Evolutionary conservation across 2,113 vertebrate genomes (phyloP), one percentile per base, ranked within the genome.

Genomic region (Vidua macroura): DNA sequence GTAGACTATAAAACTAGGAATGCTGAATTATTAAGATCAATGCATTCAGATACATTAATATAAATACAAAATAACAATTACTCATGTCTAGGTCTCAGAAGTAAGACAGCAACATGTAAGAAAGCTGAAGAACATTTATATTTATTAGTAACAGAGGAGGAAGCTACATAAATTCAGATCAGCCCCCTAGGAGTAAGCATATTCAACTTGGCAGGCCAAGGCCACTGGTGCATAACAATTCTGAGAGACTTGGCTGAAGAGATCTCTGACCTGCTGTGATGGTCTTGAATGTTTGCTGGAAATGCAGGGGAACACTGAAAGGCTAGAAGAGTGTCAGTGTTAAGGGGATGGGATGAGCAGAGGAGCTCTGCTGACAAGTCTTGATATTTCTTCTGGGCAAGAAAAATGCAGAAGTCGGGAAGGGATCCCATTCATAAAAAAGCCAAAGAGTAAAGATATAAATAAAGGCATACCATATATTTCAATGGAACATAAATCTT

Each of bases 81-180:
- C 39, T 95, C 41, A 63, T 53, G 48, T 64, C 60, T 77, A 68
- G 27, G 73, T 63, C 83, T 91, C 94, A 84, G 83, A 95, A 93
- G 83, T 84, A 44, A 92, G 83, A 72, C 56, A 88, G 66, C 73
- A 82, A 48, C 64, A 89, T 81, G 49, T 86, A 78, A 82, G 31
- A 92, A 92, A 64, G 28, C 55, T 64, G 73, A 93, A 92, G 79
- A 93, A 79, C 77, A 68, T 77, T 79, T 91, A 33, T 44, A 56
- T 95, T 92, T 93, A 95, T 91, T 94, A 86, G 69, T 39, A 95
- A 91, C 92, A 91, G 92, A 96, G 94, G 66, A 93, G 59, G 41
- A 89, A 68, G 66, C 25, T 82, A 49, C 86, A 92, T 79, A 89
- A 94, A 95, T 87, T 89, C 69, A 60, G 66, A 95, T 76, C 83